phyloP scores from a whole-genome alignment of 37 sponge, comb jelly and placozoan species.

The Theonella swinhoei region DNA sequence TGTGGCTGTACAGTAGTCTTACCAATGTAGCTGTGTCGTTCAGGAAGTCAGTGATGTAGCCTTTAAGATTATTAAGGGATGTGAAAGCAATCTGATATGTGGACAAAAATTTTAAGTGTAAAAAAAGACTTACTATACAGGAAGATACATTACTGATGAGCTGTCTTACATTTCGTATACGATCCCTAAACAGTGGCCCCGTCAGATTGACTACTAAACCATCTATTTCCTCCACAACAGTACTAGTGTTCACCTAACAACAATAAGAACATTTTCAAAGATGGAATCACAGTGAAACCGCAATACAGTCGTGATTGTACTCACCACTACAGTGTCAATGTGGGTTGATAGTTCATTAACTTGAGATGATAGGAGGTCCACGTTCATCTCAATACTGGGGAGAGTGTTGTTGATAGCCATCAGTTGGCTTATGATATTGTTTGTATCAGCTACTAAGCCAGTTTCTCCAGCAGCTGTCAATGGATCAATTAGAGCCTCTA shows the following conservation, averaged over 20 bases:
- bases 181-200: neutral
- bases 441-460: neutral
- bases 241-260: constrained; percentile 5
- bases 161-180: constrained; percentile 17
- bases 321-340: constrained; percentile 21
- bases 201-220: constrained; percentile 18
- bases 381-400: neutral
- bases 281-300: too few species aligned
- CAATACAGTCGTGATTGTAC: neutral
- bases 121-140: too few species aligned
- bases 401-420: neutral
- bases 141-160: too few species aligned
- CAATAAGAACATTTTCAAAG: neutral
- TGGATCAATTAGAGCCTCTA: neutral
- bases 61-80: neutral
- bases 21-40: neutral
- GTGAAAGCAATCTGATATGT: neutral
- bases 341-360: neutral
- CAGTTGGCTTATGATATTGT: neutral
- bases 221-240: neutral
- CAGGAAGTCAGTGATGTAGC: neutral
- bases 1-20: neutral
- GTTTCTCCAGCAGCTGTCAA: neutral
- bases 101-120: too few species aligned
- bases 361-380: neutral